A percentile compares a stretch with the other conserved stretches of the same genome.
These are phyloP conservation scores for Echiichthys vipera DNA, from an alignment of 2,797 vertebrate genomes.

Conservation along the genomic window DNA sequence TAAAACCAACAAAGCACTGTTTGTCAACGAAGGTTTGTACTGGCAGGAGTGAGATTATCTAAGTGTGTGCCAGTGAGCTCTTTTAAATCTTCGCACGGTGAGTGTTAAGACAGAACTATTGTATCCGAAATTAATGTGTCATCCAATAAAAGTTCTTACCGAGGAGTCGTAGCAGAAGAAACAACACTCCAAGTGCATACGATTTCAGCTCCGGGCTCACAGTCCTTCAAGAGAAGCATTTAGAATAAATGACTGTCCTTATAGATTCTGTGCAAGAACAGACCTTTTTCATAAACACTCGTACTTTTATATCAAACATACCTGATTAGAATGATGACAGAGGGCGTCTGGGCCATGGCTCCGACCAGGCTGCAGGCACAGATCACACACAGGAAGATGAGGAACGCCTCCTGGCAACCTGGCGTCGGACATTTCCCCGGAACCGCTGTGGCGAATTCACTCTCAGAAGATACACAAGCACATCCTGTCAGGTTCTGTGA, in stretches of 20 bases:
- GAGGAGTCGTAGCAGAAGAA: constrained; percentile 93
- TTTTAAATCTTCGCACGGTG: background rate
- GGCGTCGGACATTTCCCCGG: constrained; percentile 94
- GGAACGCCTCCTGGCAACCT: constrained; percentile 94
- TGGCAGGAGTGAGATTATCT: background rate
- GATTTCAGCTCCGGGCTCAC: constrained; percentile 98
- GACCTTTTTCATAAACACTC: background rate
- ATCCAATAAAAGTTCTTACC: constrained; percentile 82
- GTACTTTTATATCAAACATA: constrained; percentile 48
- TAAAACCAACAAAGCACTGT: background rate
- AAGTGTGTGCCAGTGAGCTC: background rate
- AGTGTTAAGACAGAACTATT: background rate
- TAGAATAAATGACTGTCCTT: background rate
- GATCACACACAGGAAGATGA: constrained; percentile 97
- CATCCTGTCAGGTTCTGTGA: constrained; percentile 94
- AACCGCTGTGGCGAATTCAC: constrained; percentile 85
- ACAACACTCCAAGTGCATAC: constrained; percentile 95
- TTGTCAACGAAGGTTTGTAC: background rate
- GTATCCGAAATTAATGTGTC: background rate
- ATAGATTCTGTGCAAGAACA: background rate
- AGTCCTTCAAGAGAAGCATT: constrained; percentile 82
- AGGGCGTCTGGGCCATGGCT: constrained; percentile 98
- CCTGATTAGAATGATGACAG: constrained; percentile 99
- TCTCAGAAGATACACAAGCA: constrained; percentile 86
- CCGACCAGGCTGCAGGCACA: constrained; percentile 98